Evolutionary conservation across 1,140 invertebrate genomes (phyloP).

Genomic region (Watersipora subatra): DNA sequence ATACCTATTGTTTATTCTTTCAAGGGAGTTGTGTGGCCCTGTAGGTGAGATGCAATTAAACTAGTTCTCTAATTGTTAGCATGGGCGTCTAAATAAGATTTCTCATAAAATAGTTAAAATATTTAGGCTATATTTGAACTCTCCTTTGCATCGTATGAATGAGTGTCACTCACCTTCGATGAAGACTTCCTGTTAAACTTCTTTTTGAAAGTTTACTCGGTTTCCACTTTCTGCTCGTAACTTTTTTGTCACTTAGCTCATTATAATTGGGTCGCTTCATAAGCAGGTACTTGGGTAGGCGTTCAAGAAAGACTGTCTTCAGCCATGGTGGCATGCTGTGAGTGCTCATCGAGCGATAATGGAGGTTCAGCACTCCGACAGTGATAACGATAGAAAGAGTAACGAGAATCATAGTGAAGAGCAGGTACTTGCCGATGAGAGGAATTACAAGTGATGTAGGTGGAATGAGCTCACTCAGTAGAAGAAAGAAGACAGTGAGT

Average conservation of each 20-base stretch:
- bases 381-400: constrained; percentile 15
- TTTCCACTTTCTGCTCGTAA: not conserved
- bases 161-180: not conserved
- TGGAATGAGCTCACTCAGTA: constrained; percentile 14
- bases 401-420: constrained; percentile 15
- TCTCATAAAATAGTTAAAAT: no score
- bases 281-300: constrained; percentile 11
- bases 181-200: not conserved
- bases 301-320: constrained; percentile 10
- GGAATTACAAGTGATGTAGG: constrained; percentile 14
- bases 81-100: no score
- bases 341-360: constrained; percentile 10
- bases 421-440: constrained; percentile 15
- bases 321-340: constrained; percentile 11
- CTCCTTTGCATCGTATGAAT: no score
- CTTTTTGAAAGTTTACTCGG: not conserved
- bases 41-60: no score
- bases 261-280: constrained; percentile 7
- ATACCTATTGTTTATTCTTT: no score
- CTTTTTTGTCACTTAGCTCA: not conserved
- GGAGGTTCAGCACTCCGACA: constrained; percentile 13
- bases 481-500: constrained; percentile 15
- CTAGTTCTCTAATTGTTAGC: no score
- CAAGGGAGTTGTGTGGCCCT: no score
- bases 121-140: no score